Conservation (phyloP, 2,113 vertebrate genomes). For the Excalfactoria chinensis region DNA sequence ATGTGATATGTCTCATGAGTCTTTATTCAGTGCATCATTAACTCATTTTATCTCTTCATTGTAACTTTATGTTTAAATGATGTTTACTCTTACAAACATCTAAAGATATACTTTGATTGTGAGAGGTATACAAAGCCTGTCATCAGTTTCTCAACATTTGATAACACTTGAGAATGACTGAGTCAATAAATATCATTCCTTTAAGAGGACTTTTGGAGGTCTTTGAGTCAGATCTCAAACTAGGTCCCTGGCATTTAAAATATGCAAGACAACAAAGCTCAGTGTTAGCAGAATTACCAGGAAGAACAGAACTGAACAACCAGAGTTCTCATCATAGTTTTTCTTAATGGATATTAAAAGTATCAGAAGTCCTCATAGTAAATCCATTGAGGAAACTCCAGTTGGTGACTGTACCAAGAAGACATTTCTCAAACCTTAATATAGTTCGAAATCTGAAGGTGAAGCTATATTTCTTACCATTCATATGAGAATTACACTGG, state of each 20-base stretch:
- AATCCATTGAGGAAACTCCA: background rate
- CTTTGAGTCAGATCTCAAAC: background rate
- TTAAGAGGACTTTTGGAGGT: background rate
- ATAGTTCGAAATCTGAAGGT: background rate
- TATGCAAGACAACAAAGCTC: background rate
- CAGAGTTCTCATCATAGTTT: background rate
- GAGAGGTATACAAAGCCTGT: background rate
- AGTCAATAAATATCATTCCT: background rate
- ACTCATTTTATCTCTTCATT: background rate
- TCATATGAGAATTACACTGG: background rate
- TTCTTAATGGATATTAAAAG: background rate
- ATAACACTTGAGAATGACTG: background rate
- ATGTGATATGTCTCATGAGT: background rate
- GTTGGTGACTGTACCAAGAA: background rate
- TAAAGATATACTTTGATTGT: background rate
- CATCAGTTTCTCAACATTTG: background rate
- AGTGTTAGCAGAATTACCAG: background rate
- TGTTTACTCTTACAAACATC: background rate
- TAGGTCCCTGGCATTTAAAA: background rate
- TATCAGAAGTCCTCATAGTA: background rate
- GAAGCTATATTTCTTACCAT: background rate
- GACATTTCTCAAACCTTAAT: background rate
- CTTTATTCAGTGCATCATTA: background rate
- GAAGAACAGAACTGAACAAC: background rate
- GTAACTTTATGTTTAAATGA: background rate